phyloP scores from a whole-genome alignment of 2,888 invertebrate genomes.

The Sesia apiformis region DNA sequence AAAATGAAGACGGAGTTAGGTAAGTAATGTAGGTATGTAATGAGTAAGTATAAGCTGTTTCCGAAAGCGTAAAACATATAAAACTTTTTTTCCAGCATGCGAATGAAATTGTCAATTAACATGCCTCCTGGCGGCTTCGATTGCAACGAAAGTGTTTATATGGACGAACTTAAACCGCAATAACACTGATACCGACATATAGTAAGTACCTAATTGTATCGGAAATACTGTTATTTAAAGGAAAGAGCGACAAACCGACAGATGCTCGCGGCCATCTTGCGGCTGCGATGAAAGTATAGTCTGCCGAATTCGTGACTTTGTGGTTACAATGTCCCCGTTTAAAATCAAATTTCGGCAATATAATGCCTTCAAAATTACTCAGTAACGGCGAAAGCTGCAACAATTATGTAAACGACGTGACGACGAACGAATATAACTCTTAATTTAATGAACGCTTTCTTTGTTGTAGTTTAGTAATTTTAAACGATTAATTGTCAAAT shows the following conservation, averaged over 20 bases:
- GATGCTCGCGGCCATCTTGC: slow-evolving; percentile 69
- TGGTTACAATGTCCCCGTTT: slow-evolving; percentile 63
- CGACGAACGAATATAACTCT: slow-evolving; percentile 15
- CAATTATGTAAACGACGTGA: slow-evolving; percentile 31
- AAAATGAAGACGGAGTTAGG: too few species aligned
- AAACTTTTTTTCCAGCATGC: neutral
- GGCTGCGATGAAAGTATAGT: slow-evolving; percentile 44
- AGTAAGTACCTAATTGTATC: slow-evolving; percentile 50
- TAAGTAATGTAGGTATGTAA: too few species aligned
- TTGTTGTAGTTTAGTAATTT: slow-evolving; percentile 9
- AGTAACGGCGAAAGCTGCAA: slow-evolving; percentile 36
- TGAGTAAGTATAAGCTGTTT: too few species aligned
- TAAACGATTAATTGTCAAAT: slow-evolving; percentile 12
- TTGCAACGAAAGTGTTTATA: slow-evolving; percentile 44
- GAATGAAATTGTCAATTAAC: slow-evolving; percentile 24
- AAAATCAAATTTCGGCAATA: slow-evolving; percentile 61
- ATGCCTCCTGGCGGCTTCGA: slow-evolving; percentile 30
- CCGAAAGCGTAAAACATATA: too few species aligned
- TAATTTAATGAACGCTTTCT: slow-evolving; percentile 7
- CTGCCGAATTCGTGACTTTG: slow-evolving; percentile 56
- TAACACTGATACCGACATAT: slow-evolving; percentile 52
- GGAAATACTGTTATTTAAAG: slow-evolving; percentile 54
- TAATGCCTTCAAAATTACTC: slow-evolving; percentile 41
- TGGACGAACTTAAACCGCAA: slow-evolving; percentile 49
- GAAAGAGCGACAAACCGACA: slow-evolving; percentile 69